Evolutionary conservation across 2,888 invertebrate species (phyloP).

Genomic region (Stramonita haemastoma): DNA sequence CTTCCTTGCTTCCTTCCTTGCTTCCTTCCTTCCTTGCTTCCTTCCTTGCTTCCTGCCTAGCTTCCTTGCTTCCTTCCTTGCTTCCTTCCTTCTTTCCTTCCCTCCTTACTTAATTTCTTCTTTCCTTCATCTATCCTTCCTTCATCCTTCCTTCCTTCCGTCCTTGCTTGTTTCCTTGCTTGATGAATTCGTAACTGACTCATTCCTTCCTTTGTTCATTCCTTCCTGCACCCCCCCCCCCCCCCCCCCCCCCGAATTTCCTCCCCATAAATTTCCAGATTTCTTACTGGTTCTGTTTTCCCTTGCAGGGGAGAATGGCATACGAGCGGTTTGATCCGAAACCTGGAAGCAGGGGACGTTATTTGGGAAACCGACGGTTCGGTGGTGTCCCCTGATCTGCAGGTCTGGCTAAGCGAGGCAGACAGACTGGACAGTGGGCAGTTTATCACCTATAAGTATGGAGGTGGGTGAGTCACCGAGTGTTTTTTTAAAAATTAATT

Average conservation of each 20-base stretch:
- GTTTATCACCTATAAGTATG: slow-evolving; percentile 64
- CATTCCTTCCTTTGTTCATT: no score
- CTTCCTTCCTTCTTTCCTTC: no score
- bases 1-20: neutral
- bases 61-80: no score
- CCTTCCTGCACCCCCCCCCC: neutral
- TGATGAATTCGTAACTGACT: no score
- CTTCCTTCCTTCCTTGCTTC: neutral
- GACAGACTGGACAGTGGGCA: slow-evolving; percentile 77
- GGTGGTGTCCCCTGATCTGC: slow-evolving; percentile 53
- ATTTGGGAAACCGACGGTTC: slow-evolving; percentile 86
- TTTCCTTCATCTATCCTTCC: no score
- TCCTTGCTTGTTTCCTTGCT: no score
- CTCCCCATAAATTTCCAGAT: no score
- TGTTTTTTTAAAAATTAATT: neutral
- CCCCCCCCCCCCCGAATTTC: neutral
- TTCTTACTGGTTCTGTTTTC: neutral
- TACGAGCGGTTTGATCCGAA: slow-evolving; percentile 80
- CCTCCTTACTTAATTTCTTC: no score
- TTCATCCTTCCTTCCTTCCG: no score
- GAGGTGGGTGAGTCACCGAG: slow-evolving; percentile 50
- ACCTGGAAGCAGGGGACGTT: slow-evolving; percentile 51
- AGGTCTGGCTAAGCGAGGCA: slow-evolving; percentile 67
- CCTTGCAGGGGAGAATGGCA: slow-evolving; percentile 33
- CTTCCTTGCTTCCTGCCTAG: no score